These are phyloP conservation scores for Andrena trimmerana DNA, from an alignment of 2,888 invertebrate species.

Conservation along the genomic window DNA sequence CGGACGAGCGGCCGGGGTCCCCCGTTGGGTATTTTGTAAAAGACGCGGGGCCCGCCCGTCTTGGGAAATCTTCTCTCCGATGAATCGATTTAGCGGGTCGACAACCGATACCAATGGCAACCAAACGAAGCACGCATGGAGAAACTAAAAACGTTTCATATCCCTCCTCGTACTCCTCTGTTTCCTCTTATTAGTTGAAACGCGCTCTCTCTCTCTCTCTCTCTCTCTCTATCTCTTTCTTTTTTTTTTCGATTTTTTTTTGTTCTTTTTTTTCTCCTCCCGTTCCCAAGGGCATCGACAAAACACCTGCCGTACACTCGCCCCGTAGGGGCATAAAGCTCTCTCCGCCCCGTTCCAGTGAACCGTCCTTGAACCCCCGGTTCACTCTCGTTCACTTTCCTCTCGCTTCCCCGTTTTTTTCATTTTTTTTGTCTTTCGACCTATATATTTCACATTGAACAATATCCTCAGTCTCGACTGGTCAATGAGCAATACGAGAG, in stretches of 20 bases:
- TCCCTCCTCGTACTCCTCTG: not conserved
- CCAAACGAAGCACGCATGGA: constrained; percentile 45
- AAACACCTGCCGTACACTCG: constrained; percentile 12
- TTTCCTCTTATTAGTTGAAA: constrained; percentile 6
- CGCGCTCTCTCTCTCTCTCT: constrained; percentile 5
- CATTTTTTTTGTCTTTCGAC: constrained; percentile 29
- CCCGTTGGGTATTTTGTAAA: constrained; percentile 13
- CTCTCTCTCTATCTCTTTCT: too few species aligned
- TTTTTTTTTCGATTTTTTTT: constrained; percentile 17
- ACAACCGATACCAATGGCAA: constrained; percentile 6
- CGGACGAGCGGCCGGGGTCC: constrained; percentile 15
- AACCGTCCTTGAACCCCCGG: constrained; percentile 35
- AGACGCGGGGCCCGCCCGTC: constrained; percentile 5
- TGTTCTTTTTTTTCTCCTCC: not conserved
- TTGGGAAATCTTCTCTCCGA: constrained; percentile 8
- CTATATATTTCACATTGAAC: constrained; percentile 55
- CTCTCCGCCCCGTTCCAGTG: constrained; percentile 12
- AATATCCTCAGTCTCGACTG: constrained; percentile 63
- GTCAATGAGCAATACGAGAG: constrained; percentile 60
- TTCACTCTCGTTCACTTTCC: constrained; percentile 46
- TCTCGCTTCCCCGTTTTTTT: constrained; percentile 19
- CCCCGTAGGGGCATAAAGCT: constrained; percentile 32
- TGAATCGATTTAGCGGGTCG: constrained; percentile 2
- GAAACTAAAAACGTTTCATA: constrained; percentile 32
- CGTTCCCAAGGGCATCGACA: constrained; percentile 24